Conservation (phyloP, 2,113 vertebrate genomes). For the Corapipo altera region DNA sequence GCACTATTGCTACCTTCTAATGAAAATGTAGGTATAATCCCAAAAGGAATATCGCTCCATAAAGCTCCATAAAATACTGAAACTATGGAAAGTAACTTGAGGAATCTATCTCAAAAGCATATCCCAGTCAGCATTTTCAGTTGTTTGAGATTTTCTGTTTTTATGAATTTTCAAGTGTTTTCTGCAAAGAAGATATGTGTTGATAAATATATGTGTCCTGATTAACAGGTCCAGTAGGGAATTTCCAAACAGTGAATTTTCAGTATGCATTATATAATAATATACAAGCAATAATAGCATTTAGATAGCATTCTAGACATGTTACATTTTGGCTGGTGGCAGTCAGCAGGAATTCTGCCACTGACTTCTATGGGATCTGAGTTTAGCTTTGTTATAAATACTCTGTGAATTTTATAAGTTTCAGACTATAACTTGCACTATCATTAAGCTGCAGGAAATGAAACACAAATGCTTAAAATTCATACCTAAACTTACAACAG, state of each 20-base stretch:
- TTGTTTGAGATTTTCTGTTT: neutral
- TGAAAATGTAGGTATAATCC: neutral
- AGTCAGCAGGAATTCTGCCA: neutral
- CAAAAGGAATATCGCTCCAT: neutral
- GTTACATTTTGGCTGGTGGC: neutral
- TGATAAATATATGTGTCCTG: neutral
- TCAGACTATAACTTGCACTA: neutral
- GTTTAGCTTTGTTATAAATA: neutral
- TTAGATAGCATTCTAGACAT: neutral
- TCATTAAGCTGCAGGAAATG: constrained; percentile 35
- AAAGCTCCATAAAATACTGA: neutral
- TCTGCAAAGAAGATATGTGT: neutral
- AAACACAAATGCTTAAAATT: constrained; percentile 22
- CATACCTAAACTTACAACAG: neutral
- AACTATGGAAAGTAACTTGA: neutral
- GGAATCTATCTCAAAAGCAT: neutral
- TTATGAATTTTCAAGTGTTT: neutral
- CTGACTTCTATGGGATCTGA: neutral
- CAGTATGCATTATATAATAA: neutral
- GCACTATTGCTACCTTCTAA: neutral
- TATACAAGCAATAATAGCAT: neutral
- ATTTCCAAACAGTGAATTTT: neutral
- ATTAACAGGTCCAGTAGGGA: neutral
- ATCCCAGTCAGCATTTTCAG: neutral
- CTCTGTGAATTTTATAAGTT: neutral